Percentiles rank a stretch among this genome's conserved stretches.
Conservation (phyloP, 2,888 invertebrate species). For the Tenthredo amoena region DNA sequence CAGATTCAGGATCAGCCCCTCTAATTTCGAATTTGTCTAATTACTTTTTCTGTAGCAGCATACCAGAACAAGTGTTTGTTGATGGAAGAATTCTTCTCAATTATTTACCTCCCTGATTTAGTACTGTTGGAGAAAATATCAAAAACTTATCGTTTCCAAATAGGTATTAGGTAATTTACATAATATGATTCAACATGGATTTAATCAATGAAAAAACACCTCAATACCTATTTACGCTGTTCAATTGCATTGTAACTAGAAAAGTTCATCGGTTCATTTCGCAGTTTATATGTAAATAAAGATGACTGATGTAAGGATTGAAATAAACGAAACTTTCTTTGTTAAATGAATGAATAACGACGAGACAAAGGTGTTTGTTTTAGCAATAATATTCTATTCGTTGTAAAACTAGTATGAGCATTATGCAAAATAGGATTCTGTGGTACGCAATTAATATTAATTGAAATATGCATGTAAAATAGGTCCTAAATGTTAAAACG, state of each 20-base stretch:
- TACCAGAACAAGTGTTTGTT: neutral
- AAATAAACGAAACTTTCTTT: neutral
- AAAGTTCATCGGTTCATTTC: neutral
- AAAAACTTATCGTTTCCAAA: neutral
- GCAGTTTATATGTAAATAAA: neutral
- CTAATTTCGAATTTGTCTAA: conserved; percentile 10
- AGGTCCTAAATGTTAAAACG: conserved; percentile 63
- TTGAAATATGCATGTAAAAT: conserved; percentile 63
- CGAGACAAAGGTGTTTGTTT: conserved; percentile 63
- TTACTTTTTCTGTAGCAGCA: neutral
- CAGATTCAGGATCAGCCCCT: neutral
- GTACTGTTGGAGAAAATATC: neutral
- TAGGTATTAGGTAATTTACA: neutral
- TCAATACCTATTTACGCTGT: neutral
- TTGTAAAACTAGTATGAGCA: conserved; percentile 76
- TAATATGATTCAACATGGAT: conserved; percentile 7
- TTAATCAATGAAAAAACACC: conserved; percentile 12
- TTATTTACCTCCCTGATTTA: neutral
- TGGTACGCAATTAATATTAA: conserved; percentile 50
- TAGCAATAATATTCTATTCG: conserved; percentile 72
- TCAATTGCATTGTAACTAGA: neutral
- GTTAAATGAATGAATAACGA: conserved; percentile 1
- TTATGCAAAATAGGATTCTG: conserved; percentile 64
- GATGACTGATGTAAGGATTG: neutral
- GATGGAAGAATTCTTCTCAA: neutral